phyloP scores from a whole-genome alignment of 2,888 invertebrate genomes.

The Ophion ventricosus region DNA sequence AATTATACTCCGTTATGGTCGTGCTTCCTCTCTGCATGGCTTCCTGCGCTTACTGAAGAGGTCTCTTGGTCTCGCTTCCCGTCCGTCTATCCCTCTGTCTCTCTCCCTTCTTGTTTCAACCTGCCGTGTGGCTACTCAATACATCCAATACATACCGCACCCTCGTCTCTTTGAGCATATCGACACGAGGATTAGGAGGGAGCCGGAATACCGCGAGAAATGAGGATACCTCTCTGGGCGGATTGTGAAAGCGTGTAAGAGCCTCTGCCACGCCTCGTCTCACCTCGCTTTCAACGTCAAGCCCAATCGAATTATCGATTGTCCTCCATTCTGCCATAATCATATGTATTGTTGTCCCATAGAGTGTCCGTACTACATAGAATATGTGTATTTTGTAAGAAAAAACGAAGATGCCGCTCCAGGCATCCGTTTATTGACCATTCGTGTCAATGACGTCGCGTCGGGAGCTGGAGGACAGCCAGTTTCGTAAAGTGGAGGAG shows the following conservation, averaged over 20 bases:
- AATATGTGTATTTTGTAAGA: slow-evolving; percentile 8
- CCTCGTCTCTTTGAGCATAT: slow-evolving; percentile 72
- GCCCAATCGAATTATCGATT: slow-evolving; percentile 65
- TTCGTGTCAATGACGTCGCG: not conserved
- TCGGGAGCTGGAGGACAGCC: not conserved
- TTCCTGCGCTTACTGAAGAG: slow-evolving; percentile 65
- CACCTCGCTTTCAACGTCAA: slow-evolving; percentile 56
- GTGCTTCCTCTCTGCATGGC: slow-evolving; percentile 72
- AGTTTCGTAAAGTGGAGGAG: not conserved
- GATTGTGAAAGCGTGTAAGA: slow-evolving; percentile 61
- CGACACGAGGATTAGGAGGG: slow-evolving; percentile 62
- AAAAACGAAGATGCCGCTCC: slow-evolving; percentile 1
- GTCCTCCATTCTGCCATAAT: slow-evolving; percentile 51
- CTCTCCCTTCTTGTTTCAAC: slow-evolving; percentile 51
- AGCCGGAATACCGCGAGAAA: slow-evolving; percentile 51
- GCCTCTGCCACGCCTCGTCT: slow-evolving; percentile 64
- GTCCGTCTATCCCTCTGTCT: slow-evolving; percentile 3
- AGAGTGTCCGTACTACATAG: not conserved
- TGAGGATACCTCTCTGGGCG: slow-evolving; percentile 41
- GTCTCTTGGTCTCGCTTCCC: slow-evolving; percentile 30
- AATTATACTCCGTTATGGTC: slow-evolving; percentile 80
- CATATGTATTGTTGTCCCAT: slow-evolving; percentile 46
- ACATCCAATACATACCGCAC: slow-evolving; percentile 74
- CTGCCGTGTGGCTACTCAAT: slow-evolving; percentile 73
- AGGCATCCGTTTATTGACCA: not conserved